Percentiles rank a stretch among this genome's conserved stretches.
Evolutionary conservation across 2,797 vertebrate species (phyloP).

Genomic region (Syngnathus rostellatus): DNA sequence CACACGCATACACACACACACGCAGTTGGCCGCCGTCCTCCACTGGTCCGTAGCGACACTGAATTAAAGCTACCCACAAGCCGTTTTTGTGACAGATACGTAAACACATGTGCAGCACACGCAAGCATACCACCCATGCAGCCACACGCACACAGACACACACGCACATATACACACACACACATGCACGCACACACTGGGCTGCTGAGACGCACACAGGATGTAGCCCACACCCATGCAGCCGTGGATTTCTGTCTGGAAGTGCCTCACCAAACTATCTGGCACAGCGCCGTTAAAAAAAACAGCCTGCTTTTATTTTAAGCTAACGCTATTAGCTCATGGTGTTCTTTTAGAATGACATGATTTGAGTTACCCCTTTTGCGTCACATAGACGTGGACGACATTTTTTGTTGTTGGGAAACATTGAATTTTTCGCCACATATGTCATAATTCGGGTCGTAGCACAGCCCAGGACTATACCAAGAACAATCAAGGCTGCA

Average conservation of each 20-base stretch:
- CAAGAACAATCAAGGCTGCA: background rate
- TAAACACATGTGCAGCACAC: slow-evolving; percentile 2
- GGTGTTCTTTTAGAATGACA: background rate
- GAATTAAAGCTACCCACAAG: slow-evolving; percentile 37
- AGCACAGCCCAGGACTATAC: background rate
- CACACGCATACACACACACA: slow-evolving; percentile 5
- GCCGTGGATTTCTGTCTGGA: background rate
- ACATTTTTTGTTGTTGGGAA: background rate
- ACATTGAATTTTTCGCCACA: background rate
- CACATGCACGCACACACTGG: background rate
- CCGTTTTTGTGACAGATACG: slow-evolving; percentile 20
- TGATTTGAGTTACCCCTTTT: background rate
- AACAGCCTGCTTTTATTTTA: background rate
- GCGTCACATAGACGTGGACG: background rate
- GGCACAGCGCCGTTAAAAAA: background rate
- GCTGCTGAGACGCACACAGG: slow-evolving; percentile 5
- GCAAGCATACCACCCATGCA: background rate
- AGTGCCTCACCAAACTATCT: background rate
- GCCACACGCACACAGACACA: background rate
- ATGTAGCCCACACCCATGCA: slow-evolving; percentile 6
- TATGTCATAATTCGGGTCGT: background rate
- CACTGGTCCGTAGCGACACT: slow-evolving; percentile 32
- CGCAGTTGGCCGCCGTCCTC: slow-evolving; percentile 19
- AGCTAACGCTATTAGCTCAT: background rate
- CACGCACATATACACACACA: background rate